Conservation (phyloP, 2,888 invertebrate species). For the Ophraella communa region DNA sequence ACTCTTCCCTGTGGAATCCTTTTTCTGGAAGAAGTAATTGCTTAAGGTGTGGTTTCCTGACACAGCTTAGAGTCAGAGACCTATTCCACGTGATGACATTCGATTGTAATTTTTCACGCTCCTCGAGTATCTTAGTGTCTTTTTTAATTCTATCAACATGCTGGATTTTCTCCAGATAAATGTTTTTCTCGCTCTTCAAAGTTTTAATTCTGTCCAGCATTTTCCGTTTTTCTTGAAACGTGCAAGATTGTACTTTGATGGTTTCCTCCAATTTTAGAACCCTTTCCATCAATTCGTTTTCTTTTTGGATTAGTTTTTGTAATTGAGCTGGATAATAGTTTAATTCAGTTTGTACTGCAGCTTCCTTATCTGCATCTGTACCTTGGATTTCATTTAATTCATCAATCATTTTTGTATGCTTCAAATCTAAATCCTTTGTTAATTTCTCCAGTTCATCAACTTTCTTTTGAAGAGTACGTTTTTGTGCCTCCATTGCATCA, state of each 20-base stretch:
- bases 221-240: conserved; percentile 20
- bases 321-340: conserved; percentile 5
- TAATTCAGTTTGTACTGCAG: conserved; percentile 9
- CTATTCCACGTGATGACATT: conserved; percentile 25
- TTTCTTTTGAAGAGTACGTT: neutral
- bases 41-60: conserved; percentile 25
- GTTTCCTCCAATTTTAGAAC: conserved; percentile 8
- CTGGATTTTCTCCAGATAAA: conserved; percentile 21
- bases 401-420: neutral
- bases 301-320: conserved; percentile 11
- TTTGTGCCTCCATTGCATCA: neutral
- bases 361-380: conserved; percentile 15
- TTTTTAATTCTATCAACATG: conserved; percentile 22
- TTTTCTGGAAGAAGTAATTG: conserved; percentile 27
- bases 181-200: conserved; percentile 16
- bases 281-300: neutral
- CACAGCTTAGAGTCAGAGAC: conserved; percentile 23
- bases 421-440: neutral
- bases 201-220: conserved; percentile 17
- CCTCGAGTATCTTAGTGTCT: conserved; percentile 11
- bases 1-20: conserved; percentile 17
- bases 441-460: neutral
- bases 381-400: conserved; percentile 1
- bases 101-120: conserved; percentile 20
- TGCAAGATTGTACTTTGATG: conserved; percentile 24